Conservation (phyloP, 2,888 invertebrate species). For the Agriopis marginaria region DNA sequence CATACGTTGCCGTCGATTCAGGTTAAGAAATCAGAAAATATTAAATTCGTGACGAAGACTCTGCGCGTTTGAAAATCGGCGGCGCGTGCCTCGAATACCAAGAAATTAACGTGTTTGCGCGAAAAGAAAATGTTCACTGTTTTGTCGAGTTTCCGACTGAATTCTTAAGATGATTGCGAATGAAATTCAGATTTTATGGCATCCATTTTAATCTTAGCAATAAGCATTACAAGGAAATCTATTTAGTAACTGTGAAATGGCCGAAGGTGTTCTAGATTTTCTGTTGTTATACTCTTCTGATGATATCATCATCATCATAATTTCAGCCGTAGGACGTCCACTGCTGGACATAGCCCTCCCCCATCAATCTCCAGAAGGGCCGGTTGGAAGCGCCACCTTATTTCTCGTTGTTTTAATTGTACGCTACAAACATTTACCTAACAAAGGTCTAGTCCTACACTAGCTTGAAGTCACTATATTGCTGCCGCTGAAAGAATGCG, state of each 20-base stretch:
- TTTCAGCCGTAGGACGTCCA: too few species aligned
- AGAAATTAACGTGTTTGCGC: constrained; percentile 45
- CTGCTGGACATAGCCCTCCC: too few species aligned
- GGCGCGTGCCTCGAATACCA: constrained; percentile 66
- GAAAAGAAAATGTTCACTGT: constrained; percentile 44
- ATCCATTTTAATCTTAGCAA: neutral
- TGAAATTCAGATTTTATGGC: constrained; percentile 22
- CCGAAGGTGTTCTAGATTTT: neutral
- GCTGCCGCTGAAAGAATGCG: too few species aligned
- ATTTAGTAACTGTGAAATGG: neutral
- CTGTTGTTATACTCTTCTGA: neutral
- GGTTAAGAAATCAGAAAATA: constrained; percentile 45
- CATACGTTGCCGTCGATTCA: neutral
- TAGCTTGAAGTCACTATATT: too few species aligned
- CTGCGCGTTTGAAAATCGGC: constrained; percentile 70
- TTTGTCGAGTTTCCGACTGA: constrained; percentile 42
- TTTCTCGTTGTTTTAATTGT: neutral
- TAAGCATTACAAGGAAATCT: neutral
- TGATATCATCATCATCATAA: too few species aligned
- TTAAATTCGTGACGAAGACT: constrained; percentile 55
- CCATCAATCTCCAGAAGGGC: too few species aligned
- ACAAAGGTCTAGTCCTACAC: too few species aligned
- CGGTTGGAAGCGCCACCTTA: too few species aligned
- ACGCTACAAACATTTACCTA: too few species aligned
- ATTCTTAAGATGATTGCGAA: constrained; percentile 42